Evolutionary conservation across 1,140 invertebrate species (phyloP), one percentile per base, ranked within the genome.

Genomic region (Ceratosolen solmsi): DNA sequence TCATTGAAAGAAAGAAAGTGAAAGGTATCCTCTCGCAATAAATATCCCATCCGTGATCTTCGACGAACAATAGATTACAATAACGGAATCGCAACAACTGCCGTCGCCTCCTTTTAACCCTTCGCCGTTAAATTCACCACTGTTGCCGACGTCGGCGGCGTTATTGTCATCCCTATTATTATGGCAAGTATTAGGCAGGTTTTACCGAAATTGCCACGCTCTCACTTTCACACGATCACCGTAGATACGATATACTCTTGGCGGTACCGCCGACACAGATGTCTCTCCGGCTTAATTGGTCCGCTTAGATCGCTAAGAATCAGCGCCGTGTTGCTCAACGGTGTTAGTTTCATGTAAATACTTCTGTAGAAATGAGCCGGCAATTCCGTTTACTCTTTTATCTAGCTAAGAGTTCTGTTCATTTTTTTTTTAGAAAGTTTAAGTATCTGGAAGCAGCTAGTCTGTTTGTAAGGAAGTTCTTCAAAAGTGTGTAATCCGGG

Each of bases 211-310:
- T 38, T 70, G n/a, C 49, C 9, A 30, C 27, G 41, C 75, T 77
- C 60, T 77, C 41, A 77, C 75, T 77, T 77, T 77, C 38, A n/a
- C 41, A 22, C 8, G 75, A 51, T 77, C 25, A 22, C 27, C 33
- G 25, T 25, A 20, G 11, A 41, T 71, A 15, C 65, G 27, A 33
- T 68, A 36, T n/a, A 68, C 72, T 20, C 11, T 1, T 56, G 33
- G 20, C 51, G n/a, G 38, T 33, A 33, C 22, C n/a, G 36, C 2
- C 38, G 56, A n/a, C 20, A 36, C 15, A 68, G 60, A 49, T 68
- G 17, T 51, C 5, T n/a, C 41, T 68, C 1, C 2, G 17, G 15
- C 41, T 78, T 65, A 78, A 78, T 78, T 78, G 38, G n/a, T 41
- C n/a, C 74, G 13, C 13, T n/a, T 74, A 15, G 38, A 72, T 15